Evolutionary conservation across 2,113 vertebrate genomes (phyloP).

Genomic region (Sorex fumeus): DNA sequence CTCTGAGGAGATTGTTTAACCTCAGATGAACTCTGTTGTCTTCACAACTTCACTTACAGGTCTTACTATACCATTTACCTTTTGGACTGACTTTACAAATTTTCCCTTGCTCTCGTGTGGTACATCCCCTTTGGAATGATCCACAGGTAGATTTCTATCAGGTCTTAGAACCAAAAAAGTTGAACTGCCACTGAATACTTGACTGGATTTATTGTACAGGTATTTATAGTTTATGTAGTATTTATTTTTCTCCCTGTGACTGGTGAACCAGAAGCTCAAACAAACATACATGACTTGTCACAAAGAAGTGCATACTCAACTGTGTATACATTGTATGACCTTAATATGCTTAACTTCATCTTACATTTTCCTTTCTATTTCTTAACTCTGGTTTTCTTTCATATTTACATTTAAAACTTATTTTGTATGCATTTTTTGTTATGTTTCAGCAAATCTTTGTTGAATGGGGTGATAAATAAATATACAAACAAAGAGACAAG

Average conservation of each 20-base stretch:
- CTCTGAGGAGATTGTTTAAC: not conserved
- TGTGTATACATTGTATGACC: not conserved
- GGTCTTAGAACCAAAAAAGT: not conserved
- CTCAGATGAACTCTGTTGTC: not conserved
- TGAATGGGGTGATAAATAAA: slow-evolving; percentile 29
- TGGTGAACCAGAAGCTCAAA: not conserved
- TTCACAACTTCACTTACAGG: not conserved
- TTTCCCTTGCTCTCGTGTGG: not conserved
- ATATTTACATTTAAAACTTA: slow-evolving; percentile 2
- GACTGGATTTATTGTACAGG: not conserved
- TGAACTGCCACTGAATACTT: not conserved
- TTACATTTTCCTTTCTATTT: slow-evolving; percentile 19
- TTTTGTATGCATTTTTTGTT: slow-evolving; percentile 26
- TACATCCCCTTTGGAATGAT: too few relatives aligned
- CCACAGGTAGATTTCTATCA: not conserved
- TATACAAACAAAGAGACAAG: not conserved
- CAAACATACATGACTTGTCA: not conserved
- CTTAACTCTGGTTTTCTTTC: not conserved
- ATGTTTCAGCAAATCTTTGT: not conserved
- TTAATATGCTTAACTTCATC: not conserved
- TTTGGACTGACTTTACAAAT: not conserved
- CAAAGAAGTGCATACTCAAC: not conserved
- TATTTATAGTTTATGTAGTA: not conserved
- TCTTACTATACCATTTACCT: not conserved
- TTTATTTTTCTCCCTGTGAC: not conserved